Evolutionary conservation across 2,888 invertebrate species (phyloP).

Genomic region (Periphyllus acericola): DNA sequence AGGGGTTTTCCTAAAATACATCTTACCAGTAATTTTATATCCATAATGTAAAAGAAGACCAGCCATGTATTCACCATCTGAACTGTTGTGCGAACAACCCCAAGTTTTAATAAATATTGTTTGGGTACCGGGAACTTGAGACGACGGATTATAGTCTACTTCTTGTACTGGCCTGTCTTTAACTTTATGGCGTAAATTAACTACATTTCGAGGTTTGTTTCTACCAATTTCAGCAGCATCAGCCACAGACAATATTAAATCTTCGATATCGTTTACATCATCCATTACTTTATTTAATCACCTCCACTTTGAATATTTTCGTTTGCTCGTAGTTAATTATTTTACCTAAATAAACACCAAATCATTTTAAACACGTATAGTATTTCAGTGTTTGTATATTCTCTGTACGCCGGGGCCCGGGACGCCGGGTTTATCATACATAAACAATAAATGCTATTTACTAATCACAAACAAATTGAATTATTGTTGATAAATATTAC

Average conservation of each 20-base stretch:
- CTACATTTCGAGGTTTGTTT: constrained; percentile 76
- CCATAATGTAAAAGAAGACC: constrained; percentile 90
- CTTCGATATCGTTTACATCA: constrained; percentile 83
- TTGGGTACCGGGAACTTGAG: constrained; percentile 75
- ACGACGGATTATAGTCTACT: neutral
- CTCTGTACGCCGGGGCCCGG: neutral
- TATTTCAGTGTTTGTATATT: neutral
- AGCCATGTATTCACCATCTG: constrained; percentile 99
- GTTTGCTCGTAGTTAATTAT: neutral
- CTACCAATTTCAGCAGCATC: constrained; percentile 79
- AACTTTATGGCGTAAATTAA: constrained; percentile 75
- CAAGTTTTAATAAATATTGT: constrained; percentile 90
- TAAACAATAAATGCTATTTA: neutral
- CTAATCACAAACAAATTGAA: neutral
- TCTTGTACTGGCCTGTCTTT: constrained; percentile 65
- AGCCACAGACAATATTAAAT: constrained; percentile 82
- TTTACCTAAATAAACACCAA: neutral
- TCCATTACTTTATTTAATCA: constrained; percentile 5
- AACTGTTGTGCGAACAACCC: constrained; percentile 98
- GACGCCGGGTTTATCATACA: neutral
- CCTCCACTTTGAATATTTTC: neutral
- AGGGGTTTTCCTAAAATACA: neutral
- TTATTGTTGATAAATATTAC: neutral
- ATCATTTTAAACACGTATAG: neutral
- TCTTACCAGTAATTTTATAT: constrained; percentile 77